Base-by-base conservation (phyloP, 2,113 vertebrate species). In the Rousettus leschenaultii region DNA sequence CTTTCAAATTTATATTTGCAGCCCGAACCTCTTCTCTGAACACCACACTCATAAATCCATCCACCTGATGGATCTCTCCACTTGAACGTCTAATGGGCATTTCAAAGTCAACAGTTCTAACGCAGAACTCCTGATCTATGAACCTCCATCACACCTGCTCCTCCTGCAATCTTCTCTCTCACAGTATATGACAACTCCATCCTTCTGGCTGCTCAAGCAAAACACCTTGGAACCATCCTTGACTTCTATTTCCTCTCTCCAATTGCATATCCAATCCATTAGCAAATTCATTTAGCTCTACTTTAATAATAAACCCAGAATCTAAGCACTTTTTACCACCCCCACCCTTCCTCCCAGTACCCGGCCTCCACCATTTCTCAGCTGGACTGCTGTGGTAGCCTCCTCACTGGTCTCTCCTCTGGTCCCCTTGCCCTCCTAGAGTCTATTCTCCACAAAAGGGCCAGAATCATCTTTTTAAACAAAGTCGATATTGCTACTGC, bases 181-280 rank as follows among this genome's bases (percentile, higher is more conserved):
- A 2, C 94, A 82, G 92, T 45, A 43, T 94, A 59, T 45, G 94
- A 94, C 93, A 97, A 75, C 86, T 88, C 93, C 86, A 94, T 95
- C 86, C 73, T 21, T 89, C 57, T 43, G 8, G 66, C 86, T 74
- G 77, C 91, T 83, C 88, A 40, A 86, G 93, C 71, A 77, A 35
- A 96, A 88, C 83, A 66, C 73, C 91, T 83, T 43, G 66, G 77
- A 83, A 93, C 89, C 79, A 65, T 61, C 91, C 93, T 85, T 75
- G 80, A 63, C 38, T 86, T 61, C 75, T 59, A 55, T 53, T 73
- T 74, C 55, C 83, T 70, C 86, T 86, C 80, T 68, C 55, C 73
- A 61, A 7, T 38, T 73, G 73, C 71, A 28, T 1, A 57, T 35
- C n/a, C 57, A 68, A 91, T 78, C 70, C 74, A 74, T 95, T 85